phyloP scores from a whole-genome alignment of 2,113 vertebrate genomes.

The Trematocara stigmaticum region DNA sequence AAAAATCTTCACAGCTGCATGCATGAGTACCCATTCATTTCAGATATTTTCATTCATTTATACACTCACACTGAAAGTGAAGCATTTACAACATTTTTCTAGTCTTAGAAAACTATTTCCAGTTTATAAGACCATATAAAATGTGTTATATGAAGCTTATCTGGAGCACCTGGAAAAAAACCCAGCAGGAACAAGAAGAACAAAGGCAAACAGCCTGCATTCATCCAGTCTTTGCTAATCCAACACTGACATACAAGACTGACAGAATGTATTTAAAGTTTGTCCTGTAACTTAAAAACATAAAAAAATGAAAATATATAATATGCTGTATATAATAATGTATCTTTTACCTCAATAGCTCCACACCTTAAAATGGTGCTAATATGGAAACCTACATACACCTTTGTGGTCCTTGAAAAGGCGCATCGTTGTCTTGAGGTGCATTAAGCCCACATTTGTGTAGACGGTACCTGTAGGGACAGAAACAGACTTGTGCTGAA shows the following conservation, averaged over 20 bases:
- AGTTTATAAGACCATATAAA: neutral
- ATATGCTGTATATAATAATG: neutral
- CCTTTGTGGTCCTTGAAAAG: fast-evolving
- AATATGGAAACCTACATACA: neutral
- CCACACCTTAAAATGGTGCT: neutral
- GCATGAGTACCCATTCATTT: fast-evolving
- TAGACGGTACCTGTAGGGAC: neutral
- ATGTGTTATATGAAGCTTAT: neutral
- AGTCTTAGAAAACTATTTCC: neutral
- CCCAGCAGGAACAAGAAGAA: neutral
- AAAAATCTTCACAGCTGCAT: neutral
- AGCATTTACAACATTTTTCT: neutral
- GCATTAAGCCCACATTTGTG: neutral
- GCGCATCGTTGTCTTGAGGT: fast-evolving
- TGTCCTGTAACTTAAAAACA: neutral
- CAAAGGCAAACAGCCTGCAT: neutral
- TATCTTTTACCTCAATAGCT: fast-evolving
- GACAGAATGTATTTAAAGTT: neutral
- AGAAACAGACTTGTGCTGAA: neutral
- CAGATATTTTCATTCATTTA: neutral
- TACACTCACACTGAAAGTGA: neutral
- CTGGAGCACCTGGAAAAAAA: neutral
- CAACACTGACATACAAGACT: neutral
- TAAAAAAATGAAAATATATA: neutral
- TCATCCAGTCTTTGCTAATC: neutral